Conservation (phyloP, 2,888 invertebrate species). For the Cryptocheilus praepositus region DNA sequence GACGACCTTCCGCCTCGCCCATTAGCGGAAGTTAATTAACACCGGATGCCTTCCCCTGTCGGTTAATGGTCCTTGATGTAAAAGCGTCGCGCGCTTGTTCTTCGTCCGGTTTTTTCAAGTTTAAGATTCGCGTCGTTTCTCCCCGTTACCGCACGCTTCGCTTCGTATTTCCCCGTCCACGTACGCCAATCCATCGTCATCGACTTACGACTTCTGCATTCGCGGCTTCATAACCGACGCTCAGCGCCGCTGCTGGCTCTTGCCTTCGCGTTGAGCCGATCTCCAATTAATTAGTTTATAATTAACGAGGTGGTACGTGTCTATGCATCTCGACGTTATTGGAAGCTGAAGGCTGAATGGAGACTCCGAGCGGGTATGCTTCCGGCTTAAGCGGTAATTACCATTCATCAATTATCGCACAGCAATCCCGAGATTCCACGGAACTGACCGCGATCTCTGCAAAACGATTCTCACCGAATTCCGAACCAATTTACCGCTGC, state of each 20-base stretch:
- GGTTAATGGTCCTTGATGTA: constrained; percentile 11
- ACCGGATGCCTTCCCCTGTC: constrained; percentile 21
- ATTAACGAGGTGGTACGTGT: constrained; percentile 45
- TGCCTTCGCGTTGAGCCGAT: neutral
- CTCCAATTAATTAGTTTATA: constrained; percentile 47
- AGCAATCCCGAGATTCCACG: constrained; percentile 36
- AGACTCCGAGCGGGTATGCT: constrained; percentile 32
- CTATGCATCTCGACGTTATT: constrained; percentile 24
- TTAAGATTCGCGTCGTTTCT: neutral
- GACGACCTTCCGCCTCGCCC: constrained; percentile 28
- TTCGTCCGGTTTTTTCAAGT: neutral
- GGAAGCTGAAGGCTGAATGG: constrained; percentile 24
- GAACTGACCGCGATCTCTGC: neutral
- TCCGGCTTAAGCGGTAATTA: constrained; percentile 51
- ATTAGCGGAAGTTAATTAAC: constrained; percentile 49
- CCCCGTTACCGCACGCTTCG: no score
- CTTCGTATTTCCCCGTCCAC: no score
- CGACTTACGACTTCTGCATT: neutral
- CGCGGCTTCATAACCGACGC: neutral
- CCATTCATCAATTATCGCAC: constrained; percentile 48
- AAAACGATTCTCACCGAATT: constrained; percentile 8
- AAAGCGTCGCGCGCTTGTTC: constrained; percentile 6
- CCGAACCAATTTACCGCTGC: neutral
- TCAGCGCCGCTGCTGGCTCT: neutral
- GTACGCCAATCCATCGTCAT: neutral